These are phyloP conservation scores for Ondatra zibethicus DNA, from an alignment of 2,113 vertebrate species.

Conservation along the genomic window DNA sequence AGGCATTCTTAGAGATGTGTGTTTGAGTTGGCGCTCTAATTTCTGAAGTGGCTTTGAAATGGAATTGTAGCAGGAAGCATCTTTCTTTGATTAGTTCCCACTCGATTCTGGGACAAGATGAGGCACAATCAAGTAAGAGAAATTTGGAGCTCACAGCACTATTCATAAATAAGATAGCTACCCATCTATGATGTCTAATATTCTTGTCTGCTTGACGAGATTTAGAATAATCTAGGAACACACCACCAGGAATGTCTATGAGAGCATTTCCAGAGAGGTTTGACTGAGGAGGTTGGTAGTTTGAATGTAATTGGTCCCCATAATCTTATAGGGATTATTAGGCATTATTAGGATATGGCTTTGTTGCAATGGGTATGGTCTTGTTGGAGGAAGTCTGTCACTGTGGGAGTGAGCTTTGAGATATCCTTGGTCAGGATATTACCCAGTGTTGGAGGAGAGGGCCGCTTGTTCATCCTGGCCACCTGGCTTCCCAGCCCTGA, in stretches of 20 bases:
- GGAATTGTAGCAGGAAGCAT: neutral
- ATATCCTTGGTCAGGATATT: neutral
- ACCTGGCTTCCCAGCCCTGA: too few relatives aligned
- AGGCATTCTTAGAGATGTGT: neutral
- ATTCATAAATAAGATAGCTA: conserved; percentile 37
- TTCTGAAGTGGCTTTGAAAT: conserved; percentile 26
- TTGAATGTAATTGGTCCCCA: neutral
- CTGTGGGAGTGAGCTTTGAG: neutral
- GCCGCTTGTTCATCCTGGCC: too few relatives aligned
- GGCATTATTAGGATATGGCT: neutral
- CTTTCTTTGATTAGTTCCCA: neutral
- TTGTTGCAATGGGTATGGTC: too few relatives aligned
- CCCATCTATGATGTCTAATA: neutral
- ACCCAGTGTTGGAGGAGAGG: neutral
- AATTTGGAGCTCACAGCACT: conserved; percentile 13
- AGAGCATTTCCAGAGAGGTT: neutral
- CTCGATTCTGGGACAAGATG: conserved; percentile 19
- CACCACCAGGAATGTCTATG: neutral
- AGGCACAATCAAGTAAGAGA: conserved; percentile 35
- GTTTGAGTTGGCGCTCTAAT: conserved; percentile 4
- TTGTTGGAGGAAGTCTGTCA: neutral
- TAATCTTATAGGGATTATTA: neutral
- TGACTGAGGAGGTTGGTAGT: neutral
- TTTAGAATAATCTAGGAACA: neutral
- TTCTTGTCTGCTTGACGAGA: too few relatives aligned